Conservation (phyloP, 2,113 vertebrate genomes). For the Vanacampus margaritifer region DNA sequence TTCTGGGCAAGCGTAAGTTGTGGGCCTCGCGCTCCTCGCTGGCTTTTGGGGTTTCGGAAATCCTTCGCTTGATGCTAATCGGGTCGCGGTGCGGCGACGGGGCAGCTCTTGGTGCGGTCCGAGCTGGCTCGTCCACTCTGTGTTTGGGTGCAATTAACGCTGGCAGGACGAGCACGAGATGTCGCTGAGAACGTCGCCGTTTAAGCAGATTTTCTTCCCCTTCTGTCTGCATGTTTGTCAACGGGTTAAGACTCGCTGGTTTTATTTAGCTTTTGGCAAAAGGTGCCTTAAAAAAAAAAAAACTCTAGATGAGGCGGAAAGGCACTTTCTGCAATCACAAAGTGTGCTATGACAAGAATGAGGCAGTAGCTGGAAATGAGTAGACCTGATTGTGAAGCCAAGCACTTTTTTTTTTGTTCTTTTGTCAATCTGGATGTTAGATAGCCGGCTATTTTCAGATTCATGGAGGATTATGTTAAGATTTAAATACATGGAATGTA, state of each 20-base stretch:
- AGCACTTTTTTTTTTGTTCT: background rate
- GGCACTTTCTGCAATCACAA: background rate
- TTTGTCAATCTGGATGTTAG: background rate
- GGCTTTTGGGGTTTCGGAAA: slow-evolving; percentile 70
- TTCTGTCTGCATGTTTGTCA: slow-evolving; percentile 31
- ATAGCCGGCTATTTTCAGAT: background rate
- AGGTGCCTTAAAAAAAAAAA: background rate
- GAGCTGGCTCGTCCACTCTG: slow-evolving; percentile 57
- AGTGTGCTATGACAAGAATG: background rate
- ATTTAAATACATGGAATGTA: background rate
- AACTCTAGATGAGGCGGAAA: background rate
- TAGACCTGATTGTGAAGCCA: background rate
- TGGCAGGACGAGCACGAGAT: slow-evolving; percentile 59
- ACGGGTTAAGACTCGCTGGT: slow-evolving; percentile 31
- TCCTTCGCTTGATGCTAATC: slow-evolving; percentile 73
- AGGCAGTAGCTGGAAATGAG: background rate
- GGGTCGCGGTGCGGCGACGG: slow-evolving; percentile 62
- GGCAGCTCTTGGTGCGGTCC: slow-evolving; percentile 61
- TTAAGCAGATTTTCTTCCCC: slow-evolving; percentile 13
- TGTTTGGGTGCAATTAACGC: slow-evolving; percentile 67
- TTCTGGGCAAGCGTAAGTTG: slow-evolving; percentile 65
- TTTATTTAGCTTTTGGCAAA: slow-evolving; percentile 39
- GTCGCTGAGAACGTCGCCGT: slow-evolving; percentile 43
- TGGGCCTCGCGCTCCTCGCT: slow-evolving; percentile 68
- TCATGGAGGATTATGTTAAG: background rate